Evolutionary conservation across 2,888 invertebrate genomes (phyloP), one percentile per base, ranked within the genome.

Genomic region (Clitarchus hookeri): DNA sequence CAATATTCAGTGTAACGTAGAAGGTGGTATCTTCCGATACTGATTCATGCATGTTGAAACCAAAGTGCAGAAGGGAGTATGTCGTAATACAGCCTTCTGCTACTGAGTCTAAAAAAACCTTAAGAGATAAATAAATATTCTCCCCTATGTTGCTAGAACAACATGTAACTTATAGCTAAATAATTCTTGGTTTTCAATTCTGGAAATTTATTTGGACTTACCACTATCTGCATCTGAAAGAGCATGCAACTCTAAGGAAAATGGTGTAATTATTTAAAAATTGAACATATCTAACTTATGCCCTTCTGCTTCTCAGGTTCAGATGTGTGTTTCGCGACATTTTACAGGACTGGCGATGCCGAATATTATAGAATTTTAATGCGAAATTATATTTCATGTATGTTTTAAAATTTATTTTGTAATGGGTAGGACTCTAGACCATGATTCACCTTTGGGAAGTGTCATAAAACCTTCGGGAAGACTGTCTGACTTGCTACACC

Each of bases 261-360:
- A 23, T 23, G 8, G 65, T 65, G 65, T 65, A 65, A 1, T 65
- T 65, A 65, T 65, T 23, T 65, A 65, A 65, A 65, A 65, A 65
- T 9, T 9, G 65, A 65, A 8, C 6, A 65, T 12, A 19, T 65
- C 16, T 8, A 16, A 65, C 65, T 65, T 23, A 65, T 16, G 16
- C 65, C 65, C 65, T 65, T 65, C 11, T 65, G 65, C 65, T 65
- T 65, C 65, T 65, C 65, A 65, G 65, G 65, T 65, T n/a, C n/a
- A n/a, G n/a, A n/a, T n/a, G n/a, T n/a, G n/a, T n/a, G n/a, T n/a
- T n/a, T n/a, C n/a, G n/a, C n/a, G n/a, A n/a, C n/a, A n/a, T n/a
- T n/a, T n/a, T n/a, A n/a, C n/a, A n/a, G n/a, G n/a, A n/a, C n/a
- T n/a, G n/a, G n/a, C n/a, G n/a, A n/a, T n/a, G n/a, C n/a, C n/a